Evolutionary conservation across 2,888 invertebrate genomes (phyloP).

Genomic region (Patella caerulea): DNA sequence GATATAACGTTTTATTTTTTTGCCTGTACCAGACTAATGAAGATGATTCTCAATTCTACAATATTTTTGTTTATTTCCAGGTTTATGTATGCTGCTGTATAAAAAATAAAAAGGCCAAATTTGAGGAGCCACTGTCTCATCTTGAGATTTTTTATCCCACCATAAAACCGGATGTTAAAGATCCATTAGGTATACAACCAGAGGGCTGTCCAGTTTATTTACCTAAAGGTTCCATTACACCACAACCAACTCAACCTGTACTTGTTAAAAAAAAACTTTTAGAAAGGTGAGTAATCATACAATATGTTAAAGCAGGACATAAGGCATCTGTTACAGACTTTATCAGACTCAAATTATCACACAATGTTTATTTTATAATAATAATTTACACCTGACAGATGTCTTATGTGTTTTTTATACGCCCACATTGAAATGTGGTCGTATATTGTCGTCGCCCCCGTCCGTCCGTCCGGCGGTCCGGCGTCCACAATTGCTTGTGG

Average conservation of each 20-base stretch:
- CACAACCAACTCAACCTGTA: slow-evolving; percentile 59
- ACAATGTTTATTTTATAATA: too few relatives aligned
- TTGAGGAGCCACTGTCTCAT: slow-evolving; percentile 39
- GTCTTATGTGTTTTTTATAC: too few relatives aligned
- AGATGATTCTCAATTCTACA: background rate
- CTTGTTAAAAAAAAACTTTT: slow-evolving; percentile 64
- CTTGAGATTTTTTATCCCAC: slow-evolving; percentile 59
- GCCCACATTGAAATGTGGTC: too few relatives aligned
- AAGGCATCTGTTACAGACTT: too few relatives aligned
- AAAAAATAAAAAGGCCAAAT: slow-evolving; percentile 39
- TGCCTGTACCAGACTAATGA: too few relatives aligned
- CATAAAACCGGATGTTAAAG: slow-evolving; percentile 56
- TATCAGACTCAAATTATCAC: too few relatives aligned
- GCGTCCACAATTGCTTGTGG: too few relatives aligned
- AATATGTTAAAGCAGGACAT: too few relatives aligned
- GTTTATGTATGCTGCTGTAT: slow-evolving; percentile 55
- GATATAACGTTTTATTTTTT: too few relatives aligned
- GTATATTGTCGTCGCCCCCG: too few relatives aligned
- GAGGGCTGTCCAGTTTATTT: slow-evolving; percentile 49
- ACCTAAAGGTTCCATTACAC: slow-evolving; percentile 53
- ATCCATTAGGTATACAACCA: slow-evolving; percentile 62
- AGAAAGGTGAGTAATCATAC: slow-evolving; percentile 55
- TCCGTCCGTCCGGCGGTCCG: too few relatives aligned
- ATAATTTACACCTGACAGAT: too few relatives aligned
- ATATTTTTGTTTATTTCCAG: slow-evolving; percentile 29